phyloP scores from a whole-genome alignment of 1,140 invertebrate species.

The Drosophila ohnishii region DNA sequence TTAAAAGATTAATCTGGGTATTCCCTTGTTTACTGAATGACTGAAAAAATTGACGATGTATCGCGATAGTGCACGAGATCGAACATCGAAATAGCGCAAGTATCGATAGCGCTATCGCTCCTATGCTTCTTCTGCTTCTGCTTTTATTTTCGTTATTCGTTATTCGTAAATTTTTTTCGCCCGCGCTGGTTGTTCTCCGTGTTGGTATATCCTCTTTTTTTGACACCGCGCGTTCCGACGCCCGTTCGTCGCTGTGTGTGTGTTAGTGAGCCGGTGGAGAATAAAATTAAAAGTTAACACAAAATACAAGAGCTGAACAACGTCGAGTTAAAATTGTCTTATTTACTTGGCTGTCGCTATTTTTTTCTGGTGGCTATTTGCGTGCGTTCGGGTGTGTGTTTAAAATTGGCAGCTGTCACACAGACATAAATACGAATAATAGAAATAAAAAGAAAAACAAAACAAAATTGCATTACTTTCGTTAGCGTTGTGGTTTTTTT shows the following conservation, averaged over 20 bases:
- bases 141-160: too few species aligned
- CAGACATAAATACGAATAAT: conserved; percentile 27
- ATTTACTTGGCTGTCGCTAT: conserved; percentile 14
- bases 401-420: conserved; percentile 42
- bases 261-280: conserved; percentile 30
- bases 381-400: conserved; percentile 37
- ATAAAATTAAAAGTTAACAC: conserved; percentile 17
- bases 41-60: too few species aligned
- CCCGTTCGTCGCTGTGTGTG: conserved; percentile 4
- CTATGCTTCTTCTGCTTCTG: too few species aligned
- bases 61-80: too few species aligned
- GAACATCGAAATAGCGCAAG: too few species aligned
- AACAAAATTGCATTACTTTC: conserved; percentile 30
- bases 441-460: conserved; percentile 22
- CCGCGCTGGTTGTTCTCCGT: conserved; percentile 12
- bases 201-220: conserved; percentile 15
- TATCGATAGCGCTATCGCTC: too few species aligned
- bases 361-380: conserved; percentile 46
- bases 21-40: too few species aligned
- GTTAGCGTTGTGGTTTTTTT: conserved; percentile 4
- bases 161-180: conserved; percentile 8
- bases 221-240: conserved; percentile 21
- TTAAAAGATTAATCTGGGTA: too few species aligned
- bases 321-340: conserved; percentile 28
- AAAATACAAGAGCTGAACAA: conserved; percentile 18